Base-by-base conservation (phyloP, 2,888 invertebrate species). In the Pammene fasciana region DNA sequence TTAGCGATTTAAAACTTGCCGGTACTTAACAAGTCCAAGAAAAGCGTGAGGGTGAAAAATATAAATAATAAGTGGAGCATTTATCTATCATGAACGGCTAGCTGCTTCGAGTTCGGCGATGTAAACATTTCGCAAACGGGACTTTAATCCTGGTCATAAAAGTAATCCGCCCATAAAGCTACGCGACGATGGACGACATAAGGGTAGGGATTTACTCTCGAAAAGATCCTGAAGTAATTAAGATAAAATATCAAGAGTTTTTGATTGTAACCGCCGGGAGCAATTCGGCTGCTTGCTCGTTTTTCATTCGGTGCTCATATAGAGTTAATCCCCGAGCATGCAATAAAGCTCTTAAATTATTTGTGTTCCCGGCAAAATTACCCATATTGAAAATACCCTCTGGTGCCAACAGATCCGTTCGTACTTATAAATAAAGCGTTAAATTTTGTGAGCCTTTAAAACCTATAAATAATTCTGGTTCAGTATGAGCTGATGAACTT, bases 351-450 rank as follows among this genome's bases (percentile, higher is more conserved):
- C 85, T 86, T 86, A 87, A 90, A 90, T 88, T 89, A 91, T 91
- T 91, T 90, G 88, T 87, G 87, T 88, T 89, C 84, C 86, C 85
- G 81, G 86, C 88, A 83, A 92, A 90, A 92, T 92, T 90, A 90
- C 90, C 92, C 90, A 90, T 90, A 92, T 91, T 90, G 92, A 89
- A 90, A 90, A 90, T 90, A 89, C 90, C 90, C 89, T 88, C 88
- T 88, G 83, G 84, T 83, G 87, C 89, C 88, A 89, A 88, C 87
- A 87, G 86, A 70, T 65, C 65, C 65, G 65, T 59, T 57, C 57
- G 43, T 71, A 65, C 64, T 71, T 56, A 57, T 59, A 60, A 70
- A 68, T 70, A 61, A 68, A 59, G 54, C 64, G 67, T 71, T 68
- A 70, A 68, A 67, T 72, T 79, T 80, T 79, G 75, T 67, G 73